Base-by-base conservation (phyloP, 2,113 vertebrate genomes). In the Myotis davidii region DNA sequence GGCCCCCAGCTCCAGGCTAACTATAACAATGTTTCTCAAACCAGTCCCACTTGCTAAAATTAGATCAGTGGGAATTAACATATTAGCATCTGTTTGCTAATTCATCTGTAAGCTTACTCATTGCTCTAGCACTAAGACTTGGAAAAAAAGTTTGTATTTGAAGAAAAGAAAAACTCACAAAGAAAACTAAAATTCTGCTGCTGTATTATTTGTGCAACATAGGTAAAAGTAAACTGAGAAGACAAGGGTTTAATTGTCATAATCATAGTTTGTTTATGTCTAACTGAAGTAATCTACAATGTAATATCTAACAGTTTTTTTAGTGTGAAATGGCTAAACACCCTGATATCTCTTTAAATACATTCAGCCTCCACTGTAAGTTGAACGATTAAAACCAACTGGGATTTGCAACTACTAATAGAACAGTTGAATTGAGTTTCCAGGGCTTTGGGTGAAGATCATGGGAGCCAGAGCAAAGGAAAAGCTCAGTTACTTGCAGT, bases 191-290 rank as follows among this genome's bases (percentile, higher is more conserved):
- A 84, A 84, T 16, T 52, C 14, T 34, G 78, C 88, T 76, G 59
- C 37, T 78, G 96, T 92, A 85, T 94, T 84, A 88, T 69, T 95
- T 85, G 72, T 29, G 9, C 45, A 95, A 11, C 5, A 64, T 17
- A 1, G 32, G 2, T 81, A 92, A 97, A 98, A 97, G 2, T 48
- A 98, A 96, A 88, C 9, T 21, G 1, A 95, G 39, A 72, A 79
- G 27, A 92, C 67, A 70, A 39, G 0, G 17, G n/a, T 0, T 86
- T 42, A 64, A 70, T 21, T 32, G 14, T 12, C 8, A 94, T 54
- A 23, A 1, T 34, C 8, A 39, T 3, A 32, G 42, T 56, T 83
- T 90, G 11, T 94, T 90, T 61, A 27, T 61, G 23, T 61, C 20
- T 82, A 42, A 97, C 16, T 77, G 69, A 97, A 74, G 18, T 65